Percentiles rank a stretch among this genome's conserved stretches.
Evolutionary conservation across 1,140 invertebrate species (phyloP).

Genomic region (Lepidurus arcticus): DNA sequence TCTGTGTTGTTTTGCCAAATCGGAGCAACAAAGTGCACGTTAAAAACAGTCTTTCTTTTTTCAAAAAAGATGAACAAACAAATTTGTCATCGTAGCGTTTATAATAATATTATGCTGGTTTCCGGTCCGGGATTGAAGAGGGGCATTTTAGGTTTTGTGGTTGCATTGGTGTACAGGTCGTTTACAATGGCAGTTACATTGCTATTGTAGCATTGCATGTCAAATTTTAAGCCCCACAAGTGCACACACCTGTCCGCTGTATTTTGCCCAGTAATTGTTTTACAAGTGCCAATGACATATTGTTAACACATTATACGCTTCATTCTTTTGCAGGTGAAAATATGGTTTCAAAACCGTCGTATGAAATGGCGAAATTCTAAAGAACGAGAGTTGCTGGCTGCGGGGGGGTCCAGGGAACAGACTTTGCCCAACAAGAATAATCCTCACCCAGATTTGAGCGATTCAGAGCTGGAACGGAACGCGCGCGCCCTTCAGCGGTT

Average conservation of each 20-base stretch:
- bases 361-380: slow-evolving; percentile 98
- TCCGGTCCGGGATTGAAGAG: too few species aligned
- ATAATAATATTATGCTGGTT: too few species aligned
- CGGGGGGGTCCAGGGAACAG: slow-evolving; percentile 85
- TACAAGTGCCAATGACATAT: background rate
- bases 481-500: slow-evolving; percentile 29
- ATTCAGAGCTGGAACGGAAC: slow-evolving; percentile 56
- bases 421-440: slow-evolving; percentile 95
- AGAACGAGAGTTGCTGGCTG: slow-evolving; percentile 86
- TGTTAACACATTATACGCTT: background rate
- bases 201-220: background rate
- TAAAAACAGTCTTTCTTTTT: too few species aligned
- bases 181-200: too few species aligned
- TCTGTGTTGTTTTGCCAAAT: too few species aligned
- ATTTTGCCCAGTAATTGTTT: background rate
- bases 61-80: too few species aligned
- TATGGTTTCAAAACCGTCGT: slow-evolving; percentile 91
- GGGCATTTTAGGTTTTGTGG: too few species aligned
- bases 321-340: slow-evolving; percentile 70
- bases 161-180: too few species aligned
- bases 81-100: too few species aligned
- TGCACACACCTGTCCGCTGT: background rate
- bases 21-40: too few species aligned
- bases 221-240: background rate
- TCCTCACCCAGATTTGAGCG: slow-evolving; percentile 89